Evolutionary conservation across 2,797 vertebrate genomes (phyloP), one percentile per base, ranked within the genome.

Genomic region (Salmo trutta): DNA sequence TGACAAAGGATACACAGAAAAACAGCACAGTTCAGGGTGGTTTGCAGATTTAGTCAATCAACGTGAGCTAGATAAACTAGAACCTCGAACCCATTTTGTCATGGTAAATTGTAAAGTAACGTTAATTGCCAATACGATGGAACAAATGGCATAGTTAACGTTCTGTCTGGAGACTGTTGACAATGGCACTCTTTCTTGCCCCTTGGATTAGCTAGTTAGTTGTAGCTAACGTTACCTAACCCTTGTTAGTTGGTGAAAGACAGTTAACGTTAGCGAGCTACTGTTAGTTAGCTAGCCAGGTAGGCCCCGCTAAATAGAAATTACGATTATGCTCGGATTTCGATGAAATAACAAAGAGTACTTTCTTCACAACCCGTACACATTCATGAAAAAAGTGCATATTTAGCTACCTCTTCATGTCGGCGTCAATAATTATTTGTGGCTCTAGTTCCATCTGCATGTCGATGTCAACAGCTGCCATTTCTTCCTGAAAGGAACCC

Each of bases 381-480:
- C 0, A 16, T 21, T 0, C 0, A 29, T 64, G 14, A 51, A 47
- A 47, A 19, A 27, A 16, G 12, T 10, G 8, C 14, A 52, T 65
- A 19, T 75, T 14, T 47, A 12, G 10, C 87, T 88, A 95, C 95
- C 95, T 91, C 56, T 95, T 95, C 72, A 93, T 77, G 51, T 94
- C 95, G 3, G 91, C 93, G 31, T 82, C 74, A 65, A 74, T 83
- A 75, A 69, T 59, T 74, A 93, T 90, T 69, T 94, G 85, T 16
- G 82, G 24, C 47, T 93, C 93, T 78, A 91, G 88, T 86, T 96
- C 95, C 94, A 97, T 95, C 92, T 95, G 93, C 94, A 97, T 92
- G 90, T 97, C 96, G 90, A 96, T 96, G 87, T 96, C 96, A 87
- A 95, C 95, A 93, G 95, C 94, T 86, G 96, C 96, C 96, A 97